Base-by-base conservation (phyloP, 2,888 invertebrate genomes). In the Caenorhabditis angaria region DNA sequence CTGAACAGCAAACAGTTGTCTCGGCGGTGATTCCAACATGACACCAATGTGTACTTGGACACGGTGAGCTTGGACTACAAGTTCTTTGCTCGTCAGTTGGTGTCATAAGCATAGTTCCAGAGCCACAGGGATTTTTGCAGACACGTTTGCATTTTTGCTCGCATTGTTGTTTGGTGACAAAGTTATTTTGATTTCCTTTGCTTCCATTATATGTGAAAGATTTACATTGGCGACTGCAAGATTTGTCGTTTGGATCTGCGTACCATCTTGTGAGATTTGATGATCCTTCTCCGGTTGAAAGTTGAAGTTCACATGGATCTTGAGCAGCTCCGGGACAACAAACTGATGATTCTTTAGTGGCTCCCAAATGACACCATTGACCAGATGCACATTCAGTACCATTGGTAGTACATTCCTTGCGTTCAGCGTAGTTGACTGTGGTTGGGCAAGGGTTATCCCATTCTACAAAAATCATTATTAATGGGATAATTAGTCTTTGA, bases 171-270 rank as follows among this genome's bases (percentile, higher is more conserved):
- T 85, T 85, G 20, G 82, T 82, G 32, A 85, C 57, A 74, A 85
- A 86, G 70, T 86, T 86, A 78, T 86, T 86, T 70, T 86, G 86
- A 51, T 86, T 86, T 65, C 86, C 86, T 47, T 82, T 81, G 22
- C 81, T 68, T 53, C 85, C 84, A 29, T 77, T 74, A 69, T 86
- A 86, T n/a, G 70, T 76, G 76, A 86, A 86, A 10, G 82, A 78
- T 62, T 84, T 83, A 69, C 86, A 86, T 53, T 78, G 76, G 24
- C 83, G 71, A 47, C 61, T 77, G 72, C 86, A 86, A 1, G 84
- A 77, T 29, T 80, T 78, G 66, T 85, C 85, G 22, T 66, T 65
- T 3, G 83, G 81, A 60, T 85, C 85, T 3, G 81, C 81, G 56
- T 81, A 84, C 86, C 86, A 86, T 63, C 82, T 68, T 4, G 86